Conservation (phyloP, 2,113 vertebrate genomes). For the Salminus brasiliensis region DNA sequence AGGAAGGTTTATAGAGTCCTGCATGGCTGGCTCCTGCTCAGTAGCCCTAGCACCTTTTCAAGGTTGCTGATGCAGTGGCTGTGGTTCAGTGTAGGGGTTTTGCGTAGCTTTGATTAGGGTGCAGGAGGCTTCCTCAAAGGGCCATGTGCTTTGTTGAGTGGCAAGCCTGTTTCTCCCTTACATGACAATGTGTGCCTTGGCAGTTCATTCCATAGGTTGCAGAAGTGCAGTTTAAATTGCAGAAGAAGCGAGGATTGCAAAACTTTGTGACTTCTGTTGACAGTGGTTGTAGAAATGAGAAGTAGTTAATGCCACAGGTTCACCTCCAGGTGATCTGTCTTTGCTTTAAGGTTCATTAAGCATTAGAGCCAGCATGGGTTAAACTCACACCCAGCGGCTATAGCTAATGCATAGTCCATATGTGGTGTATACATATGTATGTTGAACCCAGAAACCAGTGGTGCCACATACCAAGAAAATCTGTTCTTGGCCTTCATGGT, state of each 20-base stretch:
- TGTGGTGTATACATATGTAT: neutral
- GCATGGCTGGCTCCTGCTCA: constrained; percentile 64
- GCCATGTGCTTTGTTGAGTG: neutral
- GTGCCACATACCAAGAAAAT: neutral
- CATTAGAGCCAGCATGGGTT: neutral
- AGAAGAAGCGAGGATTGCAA: neutral
- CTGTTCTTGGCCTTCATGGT: neutral
- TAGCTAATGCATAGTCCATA: neutral
- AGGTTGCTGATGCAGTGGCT: constrained; percentile 45
- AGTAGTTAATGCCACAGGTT: neutral
- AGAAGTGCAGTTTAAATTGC: neutral
- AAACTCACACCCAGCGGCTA: neutral
- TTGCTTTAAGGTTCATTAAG: neutral
- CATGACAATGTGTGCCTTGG: neutral
- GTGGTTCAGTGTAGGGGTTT: constrained; percentile 37
- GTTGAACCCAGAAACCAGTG: neutral
- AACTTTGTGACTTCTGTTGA: neutral
- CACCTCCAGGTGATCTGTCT: neutral
- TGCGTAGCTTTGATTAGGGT: neutral
- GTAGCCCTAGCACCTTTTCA: constrained; percentile 51
- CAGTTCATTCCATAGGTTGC: neutral
- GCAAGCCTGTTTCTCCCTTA: neutral
- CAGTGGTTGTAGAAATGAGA: neutral
- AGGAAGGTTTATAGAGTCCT: constrained; percentile 51
- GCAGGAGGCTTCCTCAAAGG: neutral